Evolutionary conservation across 1,140 invertebrate genomes (phyloP).

Genomic region (Bursaphelenchus mucronatus): DNA sequence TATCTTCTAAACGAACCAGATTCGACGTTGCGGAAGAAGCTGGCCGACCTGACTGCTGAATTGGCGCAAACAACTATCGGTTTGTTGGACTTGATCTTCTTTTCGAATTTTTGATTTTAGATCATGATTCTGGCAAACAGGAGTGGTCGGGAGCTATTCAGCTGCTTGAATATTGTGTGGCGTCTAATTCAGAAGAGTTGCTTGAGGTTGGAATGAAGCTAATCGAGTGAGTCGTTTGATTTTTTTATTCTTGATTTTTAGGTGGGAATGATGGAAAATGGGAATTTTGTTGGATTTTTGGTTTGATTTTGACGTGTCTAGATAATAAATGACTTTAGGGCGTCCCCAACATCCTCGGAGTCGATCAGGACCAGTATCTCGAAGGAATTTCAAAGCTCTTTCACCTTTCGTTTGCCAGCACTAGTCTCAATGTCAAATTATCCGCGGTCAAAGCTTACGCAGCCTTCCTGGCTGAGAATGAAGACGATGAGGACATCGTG

Average conservation of each 20-base stretch:
- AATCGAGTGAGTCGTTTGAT: slow-evolving; percentile 72
- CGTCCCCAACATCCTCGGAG: slow-evolving; percentile 92
- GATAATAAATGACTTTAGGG: slow-evolving; percentile 64
- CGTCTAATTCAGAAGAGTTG: slow-evolving; percentile 73
- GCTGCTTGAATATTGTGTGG: slow-evolving; percentile 90
- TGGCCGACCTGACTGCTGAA: slow-evolving; percentile 89
- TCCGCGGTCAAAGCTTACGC: slow-evolving; percentile 67
- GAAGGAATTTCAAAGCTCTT: slow-evolving; percentile 70
- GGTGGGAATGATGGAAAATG: too few species aligned
- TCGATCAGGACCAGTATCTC: slow-evolving; percentile 83
- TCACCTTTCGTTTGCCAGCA: slow-evolving; percentile 31
- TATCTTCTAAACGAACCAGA: slow-evolving; percentile 76
- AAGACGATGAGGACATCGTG: slow-evolving; percentile 80
- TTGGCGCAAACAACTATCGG: slow-evolving; percentile 83
- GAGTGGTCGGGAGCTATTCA: slow-evolving; percentile 93
- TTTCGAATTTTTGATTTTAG: slow-evolving; percentile 31
- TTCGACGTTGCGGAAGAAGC: slow-evolving; percentile 74
- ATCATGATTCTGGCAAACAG: slow-evolving; percentile 89
- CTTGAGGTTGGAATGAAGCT: slow-evolving; percentile 89
- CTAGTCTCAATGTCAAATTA: slow-evolving; percentile 42
- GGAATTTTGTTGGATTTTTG: too few species aligned
- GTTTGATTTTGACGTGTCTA: neutral
- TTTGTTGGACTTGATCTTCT: slow-evolving; percentile 39
- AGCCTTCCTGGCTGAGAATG: slow-evolving; percentile 82
- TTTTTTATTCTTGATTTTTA: slow-evolving; percentile 17